These are phyloP conservation scores for Arctopsyche grandis DNA, from an alignment of 1,140 invertebrate species.

Conservation along the genomic window DNA sequence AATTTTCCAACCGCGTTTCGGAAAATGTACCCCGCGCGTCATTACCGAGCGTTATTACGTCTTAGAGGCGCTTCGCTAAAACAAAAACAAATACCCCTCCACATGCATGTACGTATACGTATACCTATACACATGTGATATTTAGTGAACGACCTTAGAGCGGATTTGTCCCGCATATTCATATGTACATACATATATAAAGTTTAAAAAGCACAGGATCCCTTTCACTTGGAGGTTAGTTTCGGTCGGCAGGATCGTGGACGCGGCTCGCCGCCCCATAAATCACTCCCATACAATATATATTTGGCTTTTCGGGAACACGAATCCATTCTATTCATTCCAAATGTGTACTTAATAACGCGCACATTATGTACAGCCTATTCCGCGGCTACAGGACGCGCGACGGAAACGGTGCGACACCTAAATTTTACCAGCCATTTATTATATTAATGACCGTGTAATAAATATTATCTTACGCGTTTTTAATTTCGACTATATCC, in stretches of 20 bases:
- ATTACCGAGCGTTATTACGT: conserved; percentile 19
- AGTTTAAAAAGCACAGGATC: background rate
- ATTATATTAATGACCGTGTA: too few species aligned
- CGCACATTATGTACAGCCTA: conserved; percentile 40
- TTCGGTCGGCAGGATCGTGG: conserved; percentile 15
- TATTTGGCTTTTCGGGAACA: conserved; percentile 52
- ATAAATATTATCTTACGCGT: too few species aligned
- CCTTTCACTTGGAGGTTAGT: background rate
- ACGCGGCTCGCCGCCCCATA: conserved; percentile 28
- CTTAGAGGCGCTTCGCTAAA: background rate
- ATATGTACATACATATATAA: background rate
- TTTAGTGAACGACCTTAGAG: background rate
- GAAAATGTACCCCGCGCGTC: background rate
- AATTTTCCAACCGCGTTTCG: background rate
- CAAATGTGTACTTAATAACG: conserved; percentile 53
- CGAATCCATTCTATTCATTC: conserved; percentile 49
- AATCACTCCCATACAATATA: conserved; percentile 49
- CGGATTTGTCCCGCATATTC: background rate
- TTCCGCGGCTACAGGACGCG: conserved; percentile 31
- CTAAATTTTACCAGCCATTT: background rate
- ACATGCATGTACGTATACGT: background rate
- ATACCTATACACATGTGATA: background rate
- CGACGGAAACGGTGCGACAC: conserved; percentile 9
- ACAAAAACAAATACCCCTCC: background rate
- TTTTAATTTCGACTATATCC: background rate